These are phyloP conservation scores for Ichneumon xanthorius DNA, from an alignment of 2,888 invertebrate species.

Conservation along the genomic window DNA sequence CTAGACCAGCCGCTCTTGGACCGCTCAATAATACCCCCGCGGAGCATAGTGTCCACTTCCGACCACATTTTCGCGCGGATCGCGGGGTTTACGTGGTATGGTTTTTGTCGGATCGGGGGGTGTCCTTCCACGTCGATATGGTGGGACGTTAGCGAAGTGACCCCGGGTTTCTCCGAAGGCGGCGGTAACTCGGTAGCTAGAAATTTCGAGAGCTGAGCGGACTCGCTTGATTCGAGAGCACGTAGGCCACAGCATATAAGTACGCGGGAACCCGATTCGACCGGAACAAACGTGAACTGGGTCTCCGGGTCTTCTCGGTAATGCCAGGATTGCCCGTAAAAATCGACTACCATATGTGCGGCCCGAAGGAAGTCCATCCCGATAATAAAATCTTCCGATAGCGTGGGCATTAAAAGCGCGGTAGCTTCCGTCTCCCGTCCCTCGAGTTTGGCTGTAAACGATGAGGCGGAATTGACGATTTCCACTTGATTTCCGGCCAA, in stretches of 20 bases:
- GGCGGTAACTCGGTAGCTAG: not conserved
- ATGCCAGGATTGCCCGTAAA: slow-evolving; percentile 5
- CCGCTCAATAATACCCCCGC: slow-evolving; percentile 70
- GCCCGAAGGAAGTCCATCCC: slow-evolving; percentile 11
- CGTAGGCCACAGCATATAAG: slow-evolving; percentile 17
- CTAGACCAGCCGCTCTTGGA: slow-evolving; percentile 72
- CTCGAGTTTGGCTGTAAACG: not conserved
- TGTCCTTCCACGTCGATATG: slow-evolving; percentile 35
- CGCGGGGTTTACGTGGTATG: slow-evolving; percentile 49
- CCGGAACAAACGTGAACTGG: not conserved
- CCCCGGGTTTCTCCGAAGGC: not conserved
- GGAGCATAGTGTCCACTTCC: slow-evolving; percentile 77
- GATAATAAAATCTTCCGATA: slow-evolving; percentile 25
- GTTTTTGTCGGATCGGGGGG: slow-evolving; percentile 32
- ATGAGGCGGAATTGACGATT: not conserved
- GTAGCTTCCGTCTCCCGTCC: not conserved
- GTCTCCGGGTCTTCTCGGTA: not conserved
- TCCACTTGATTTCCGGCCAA: not conserved
- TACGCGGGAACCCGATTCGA: not conserved
- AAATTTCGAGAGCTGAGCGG: not conserved
- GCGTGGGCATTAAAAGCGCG: slow-evolving; percentile 15
- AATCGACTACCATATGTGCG: slow-evolving; percentile 27
- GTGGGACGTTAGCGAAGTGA: slow-evolving; percentile 30
- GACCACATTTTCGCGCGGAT: slow-evolving; percentile 34
- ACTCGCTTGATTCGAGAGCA: slow-evolving; percentile 4